Conservation (phyloP, 2,113 vertebrate genomes). For the Cephalopholis sonnerati region DNA sequence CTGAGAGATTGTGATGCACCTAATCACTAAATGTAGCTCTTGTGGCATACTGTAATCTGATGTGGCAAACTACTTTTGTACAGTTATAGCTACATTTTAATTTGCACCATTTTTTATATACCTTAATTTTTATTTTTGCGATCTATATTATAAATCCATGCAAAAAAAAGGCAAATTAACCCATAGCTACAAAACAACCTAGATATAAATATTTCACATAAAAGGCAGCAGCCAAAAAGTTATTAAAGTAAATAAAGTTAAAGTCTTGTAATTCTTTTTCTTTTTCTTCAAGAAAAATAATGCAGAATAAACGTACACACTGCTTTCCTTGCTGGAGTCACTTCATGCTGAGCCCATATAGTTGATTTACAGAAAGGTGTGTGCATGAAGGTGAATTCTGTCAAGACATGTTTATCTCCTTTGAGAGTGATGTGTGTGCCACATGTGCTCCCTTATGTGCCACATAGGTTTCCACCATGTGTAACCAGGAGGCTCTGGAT, state of each 20-base stretch:
- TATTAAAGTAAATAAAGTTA: background rate
- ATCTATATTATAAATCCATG: background rate
- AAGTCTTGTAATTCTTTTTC: background rate
- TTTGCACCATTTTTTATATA: background rate
- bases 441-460: conserved; percentile 23
- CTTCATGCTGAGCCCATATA: conserved; percentile 2
- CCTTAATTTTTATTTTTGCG: background rate
- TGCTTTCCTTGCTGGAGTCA: background rate
- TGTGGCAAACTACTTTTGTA: background rate
- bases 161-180: background rate
- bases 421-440: conserved; percentile 27
- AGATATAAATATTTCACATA: background rate
- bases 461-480: conserved; percentile 29
- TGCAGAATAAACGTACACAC: background rate
- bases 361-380: conserved; percentile 26
- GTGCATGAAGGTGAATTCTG: conserved; percentile 62
- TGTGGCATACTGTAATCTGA: background rate
- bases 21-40: background rate
- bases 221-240: background rate
- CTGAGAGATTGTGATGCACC: background rate
- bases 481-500: conserved; percentile 43
- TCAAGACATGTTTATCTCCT: conserved; percentile 66
- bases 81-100: background rate
- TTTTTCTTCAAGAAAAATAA: background rate
- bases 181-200: background rate